phyloP scores from a whole-genome alignment of 53 echinoderm and acorn worm genomes.

The Echinarachnius parma region DNA sequence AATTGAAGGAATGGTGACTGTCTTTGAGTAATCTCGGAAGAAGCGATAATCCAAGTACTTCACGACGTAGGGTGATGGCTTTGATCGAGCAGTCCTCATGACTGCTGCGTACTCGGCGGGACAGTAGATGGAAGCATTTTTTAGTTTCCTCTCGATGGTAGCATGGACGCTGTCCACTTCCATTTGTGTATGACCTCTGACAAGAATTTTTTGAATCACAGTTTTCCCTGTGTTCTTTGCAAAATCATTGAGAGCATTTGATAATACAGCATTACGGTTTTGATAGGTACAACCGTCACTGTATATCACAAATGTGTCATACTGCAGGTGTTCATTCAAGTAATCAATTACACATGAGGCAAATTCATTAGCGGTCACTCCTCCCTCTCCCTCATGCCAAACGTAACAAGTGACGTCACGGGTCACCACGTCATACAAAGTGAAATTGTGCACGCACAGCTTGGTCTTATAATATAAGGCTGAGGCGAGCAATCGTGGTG shows the following conservation, averaged over 20 bases:
- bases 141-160: constrained; percentile 43
- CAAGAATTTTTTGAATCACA: constrained; percentile 46
- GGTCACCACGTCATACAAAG: constrained; percentile 38
- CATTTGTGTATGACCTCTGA: constrained; percentile 52
- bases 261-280: constrained; percentile 32
- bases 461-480: too few relatives aligned
- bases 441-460: constrained; percentile 17
- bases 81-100: constrained; percentile 31
- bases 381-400: constrained; percentile 50
- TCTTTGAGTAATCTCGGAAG: constrained; percentile 36
- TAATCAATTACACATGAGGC: constrained; percentile 34
- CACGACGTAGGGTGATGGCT: constrained; percentile 37
- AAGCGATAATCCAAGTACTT: constrained; percentile 41
- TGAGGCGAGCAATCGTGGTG: constrained; percentile 46
- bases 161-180: constrained; percentile 53
- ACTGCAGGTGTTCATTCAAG: constrained; percentile 36
- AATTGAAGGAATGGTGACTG: constrained; percentile 37
- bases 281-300: constrained; percentile 48
- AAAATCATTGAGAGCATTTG: constrained; percentile 47
- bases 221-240: constrained; percentile 25
- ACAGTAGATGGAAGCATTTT: constrained; percentile 43
- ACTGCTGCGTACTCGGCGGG: constrained; percentile 41
- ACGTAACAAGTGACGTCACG: constrained; percentile 17
- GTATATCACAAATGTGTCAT: constrained; percentile 43
- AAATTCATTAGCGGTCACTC: constrained; percentile 39